phyloP scores from a whole-genome alignment of 1,140 invertebrate genomes.

The Heterodera carotae region DNA sequence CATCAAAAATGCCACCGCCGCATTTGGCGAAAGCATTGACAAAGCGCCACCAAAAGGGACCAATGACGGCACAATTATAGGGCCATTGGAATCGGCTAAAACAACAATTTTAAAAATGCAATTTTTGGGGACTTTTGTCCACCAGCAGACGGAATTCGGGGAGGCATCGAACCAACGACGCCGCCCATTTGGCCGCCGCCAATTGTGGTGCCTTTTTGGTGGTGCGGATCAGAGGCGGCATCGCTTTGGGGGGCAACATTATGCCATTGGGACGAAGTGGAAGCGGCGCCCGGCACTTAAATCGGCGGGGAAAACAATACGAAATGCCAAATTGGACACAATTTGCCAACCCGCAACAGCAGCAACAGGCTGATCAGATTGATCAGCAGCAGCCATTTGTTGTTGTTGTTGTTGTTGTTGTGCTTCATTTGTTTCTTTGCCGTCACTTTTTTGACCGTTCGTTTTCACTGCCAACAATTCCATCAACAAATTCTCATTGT shows the following conservation, averaged over 20 bases:
- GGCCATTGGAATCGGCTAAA: background rate
- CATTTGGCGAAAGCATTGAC: background rate
- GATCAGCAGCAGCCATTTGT: background rate
- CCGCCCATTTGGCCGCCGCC: too few relatives aligned
- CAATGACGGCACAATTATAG: background rate
- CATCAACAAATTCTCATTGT: constrained; percentile 29
- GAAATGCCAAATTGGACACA: background rate
- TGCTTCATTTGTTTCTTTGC: too few relatives aligned
- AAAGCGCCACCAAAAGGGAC: background rate
- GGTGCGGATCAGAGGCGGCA: background rate
- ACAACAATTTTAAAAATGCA: background rate
- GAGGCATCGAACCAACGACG: too few relatives aligned
- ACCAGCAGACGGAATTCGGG: background rate
- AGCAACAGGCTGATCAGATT: too few relatives aligned
- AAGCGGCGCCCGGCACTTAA: background rate
- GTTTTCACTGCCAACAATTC: background rate
- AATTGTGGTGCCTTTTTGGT: background rate
- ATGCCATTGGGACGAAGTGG: background rate
- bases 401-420: background rate
- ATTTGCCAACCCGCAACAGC: background rate
- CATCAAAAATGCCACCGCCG: background rate
- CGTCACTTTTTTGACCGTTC: background rate
- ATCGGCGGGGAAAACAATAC: too few relatives aligned
- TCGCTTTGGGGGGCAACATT: background rate
- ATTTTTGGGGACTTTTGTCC: background rate